Conservation (phyloP, 2,888 invertebrate species). For the Hyalella azteca region DNA sequence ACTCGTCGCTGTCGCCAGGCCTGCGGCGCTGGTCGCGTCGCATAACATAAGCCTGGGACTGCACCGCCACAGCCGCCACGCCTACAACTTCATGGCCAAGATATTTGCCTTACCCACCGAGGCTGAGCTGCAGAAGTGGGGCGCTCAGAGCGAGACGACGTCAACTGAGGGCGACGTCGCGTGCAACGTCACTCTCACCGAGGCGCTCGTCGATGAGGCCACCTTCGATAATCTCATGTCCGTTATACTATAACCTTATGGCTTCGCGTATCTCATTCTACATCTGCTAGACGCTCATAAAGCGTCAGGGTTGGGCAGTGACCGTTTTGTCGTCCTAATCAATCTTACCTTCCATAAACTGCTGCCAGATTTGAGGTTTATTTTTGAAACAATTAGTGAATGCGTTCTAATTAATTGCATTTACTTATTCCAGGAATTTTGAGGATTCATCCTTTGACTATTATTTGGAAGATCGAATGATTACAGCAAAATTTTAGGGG, state of each 20-base stretch:
- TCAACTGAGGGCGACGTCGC: slow-evolving; percentile 2
- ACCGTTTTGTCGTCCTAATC: too few species aligned
- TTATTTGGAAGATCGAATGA: too few species aligned
- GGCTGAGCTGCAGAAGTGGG: slow-evolving; percentile 30
- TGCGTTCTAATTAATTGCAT: too few species aligned
- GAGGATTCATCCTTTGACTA: too few species aligned
- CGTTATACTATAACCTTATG: slow-evolving; percentile 13
- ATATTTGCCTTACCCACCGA: slow-evolving; percentile 30
- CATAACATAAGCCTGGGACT: slow-evolving; percentile 35
- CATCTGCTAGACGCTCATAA: too few species aligned
- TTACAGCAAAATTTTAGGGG: too few species aligned
- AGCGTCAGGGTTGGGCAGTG: too few species aligned
- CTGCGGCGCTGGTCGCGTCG: slow-evolving; percentile 37
- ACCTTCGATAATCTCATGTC: slow-evolving; percentile 38
- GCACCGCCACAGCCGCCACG: slow-evolving; percentile 19
- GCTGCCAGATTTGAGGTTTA: too few species aligned
- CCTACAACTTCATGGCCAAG: slow-evolving; percentile 31
- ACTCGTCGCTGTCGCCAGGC: slow-evolving; percentile 14
- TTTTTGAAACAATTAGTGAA: too few species aligned
- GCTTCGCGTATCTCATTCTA: too few species aligned
- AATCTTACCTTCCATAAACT: too few species aligned
- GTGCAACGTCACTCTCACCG: slow-evolving; percentile 19
- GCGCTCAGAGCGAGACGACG: slow-evolving; percentile 20
- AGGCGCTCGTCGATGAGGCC: slow-evolving; percentile 20
- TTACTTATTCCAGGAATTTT: too few species aligned